Evolutionary conservation across 2,888 invertebrate genomes (phyloP).

Genomic region (Abscondita cerata): DNA sequence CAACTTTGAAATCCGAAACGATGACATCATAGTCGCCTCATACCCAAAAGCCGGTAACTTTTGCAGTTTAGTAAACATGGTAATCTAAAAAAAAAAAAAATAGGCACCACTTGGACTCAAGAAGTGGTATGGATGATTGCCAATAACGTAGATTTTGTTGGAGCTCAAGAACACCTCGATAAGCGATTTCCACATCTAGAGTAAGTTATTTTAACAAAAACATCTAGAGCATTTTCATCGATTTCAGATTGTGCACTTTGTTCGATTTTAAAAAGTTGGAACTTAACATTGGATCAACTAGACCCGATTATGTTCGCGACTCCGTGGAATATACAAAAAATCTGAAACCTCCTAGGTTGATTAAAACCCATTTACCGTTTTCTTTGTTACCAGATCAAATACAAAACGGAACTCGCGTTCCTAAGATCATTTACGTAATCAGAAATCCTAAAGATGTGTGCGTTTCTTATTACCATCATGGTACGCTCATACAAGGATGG

Average conservation of each 20-base stretch:
- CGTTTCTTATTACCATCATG: conserved; percentile 88
- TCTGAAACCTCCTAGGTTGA: conserved; percentile 61
- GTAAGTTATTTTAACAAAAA: conserved; percentile 57
- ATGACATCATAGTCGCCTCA: conserved; percentile 52
- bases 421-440: conserved; percentile 80
- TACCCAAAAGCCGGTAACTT: conserved; percentile 63
- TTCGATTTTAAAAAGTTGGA: neutral
- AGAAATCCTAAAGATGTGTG: conserved; percentile 91
- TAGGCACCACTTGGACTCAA: conserved; percentile 80
- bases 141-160: conserved; percentile 67
- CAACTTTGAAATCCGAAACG: conserved; percentile 59
- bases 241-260: neutral
- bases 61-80: too few relatives aligned
- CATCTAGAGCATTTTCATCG: too few relatives aligned
- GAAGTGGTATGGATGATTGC: conserved; percentile 76
- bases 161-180: conserved; percentile 62
- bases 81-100: conserved; percentile 31
- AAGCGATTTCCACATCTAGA: conserved; percentile 75
- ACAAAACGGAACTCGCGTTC: conserved; percentile 52
- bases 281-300: neutral
- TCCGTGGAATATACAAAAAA: neutral
- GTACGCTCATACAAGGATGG: conserved; percentile 66
- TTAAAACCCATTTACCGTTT: conserved; percentile 71
- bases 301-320: neutral
- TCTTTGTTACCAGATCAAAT: conserved; percentile 64